A percentile compares a stretch with the other conserved stretches of the same genome.
These are phyloP conservation scores for Euborellia annulipes DNA, from an alignment of 1,140 invertebrate genomes.

Conservation along the genomic window DNA sequence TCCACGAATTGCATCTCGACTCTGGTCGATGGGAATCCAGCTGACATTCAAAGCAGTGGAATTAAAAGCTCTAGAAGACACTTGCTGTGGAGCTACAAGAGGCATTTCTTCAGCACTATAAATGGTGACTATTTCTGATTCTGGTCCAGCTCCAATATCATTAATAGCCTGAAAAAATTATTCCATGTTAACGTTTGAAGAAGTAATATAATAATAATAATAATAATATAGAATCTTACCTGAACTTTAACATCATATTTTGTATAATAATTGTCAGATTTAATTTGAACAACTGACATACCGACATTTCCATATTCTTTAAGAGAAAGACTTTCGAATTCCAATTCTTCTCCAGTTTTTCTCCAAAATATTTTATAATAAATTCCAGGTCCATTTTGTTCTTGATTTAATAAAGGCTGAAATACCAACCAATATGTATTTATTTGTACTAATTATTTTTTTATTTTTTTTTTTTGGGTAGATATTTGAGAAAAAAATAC, in stretches of 20 bases:
- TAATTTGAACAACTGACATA: slow-evolving; percentile 57
- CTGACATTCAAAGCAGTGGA: slow-evolving; percentile 82
- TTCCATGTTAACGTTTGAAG: slow-evolving; percentile 6
- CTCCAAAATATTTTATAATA: slow-evolving; percentile 87
- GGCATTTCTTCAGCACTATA: slow-evolving; percentile 94
- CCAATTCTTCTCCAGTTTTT: slow-evolving; percentile 45
- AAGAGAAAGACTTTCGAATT: slow-evolving; percentile 49
- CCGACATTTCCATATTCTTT: slow-evolving; percentile 60
- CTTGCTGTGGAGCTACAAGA: slow-evolving; percentile 68
- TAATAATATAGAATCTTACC: slow-evolving; percentile 21
- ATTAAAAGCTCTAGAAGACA: slow-evolving; percentile 63
- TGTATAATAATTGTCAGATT: slow-evolving; percentile 63
- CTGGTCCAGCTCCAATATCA: slow-evolving; percentile 62
- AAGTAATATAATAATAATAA: slow-evolving; percentile 6
- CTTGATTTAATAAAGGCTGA: slow-evolving; percentile 45
- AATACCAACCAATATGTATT: slow-evolving; percentile 13
- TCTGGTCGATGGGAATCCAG: slow-evolving; percentile 78
- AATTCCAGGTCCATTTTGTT: slow-evolving; percentile 78
- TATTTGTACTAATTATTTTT: too few species aligned
- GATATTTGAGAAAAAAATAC: too few species aligned
- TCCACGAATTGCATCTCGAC: slow-evolving; percentile 68
- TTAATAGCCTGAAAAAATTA: slow-evolving; percentile 51
- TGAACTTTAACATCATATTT: slow-evolving; percentile 81
- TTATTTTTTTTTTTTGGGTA: too few species aligned
- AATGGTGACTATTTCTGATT: slow-evolving; percentile 56